Conservation (phyloP, 2,888 invertebrate genomes). For the Ennomos quercinarius region DNA sequence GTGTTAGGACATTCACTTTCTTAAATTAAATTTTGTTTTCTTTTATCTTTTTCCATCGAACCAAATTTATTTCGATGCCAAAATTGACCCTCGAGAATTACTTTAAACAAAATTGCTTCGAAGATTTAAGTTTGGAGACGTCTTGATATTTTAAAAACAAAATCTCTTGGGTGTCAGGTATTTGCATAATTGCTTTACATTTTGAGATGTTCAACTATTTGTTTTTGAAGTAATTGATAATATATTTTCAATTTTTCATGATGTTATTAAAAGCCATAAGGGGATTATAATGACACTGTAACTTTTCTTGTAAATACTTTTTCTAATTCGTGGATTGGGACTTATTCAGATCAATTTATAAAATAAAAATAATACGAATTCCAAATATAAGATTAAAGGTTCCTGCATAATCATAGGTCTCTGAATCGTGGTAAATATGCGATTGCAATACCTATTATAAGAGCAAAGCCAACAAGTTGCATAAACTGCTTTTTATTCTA, state of each 20-base stretch:
- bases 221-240: not conserved
- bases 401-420: too few relatives aligned
- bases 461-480: too few relatives aligned
- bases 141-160: slow-evolving; percentile 21
- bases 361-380: too few relatives aligned
- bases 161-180: slow-evolving; percentile 10
- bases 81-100: slow-evolving; percentile 22
- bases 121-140: slow-evolving; percentile 18
- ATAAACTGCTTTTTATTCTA: too few relatives aligned
- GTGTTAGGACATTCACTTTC: slow-evolving; percentile 31
- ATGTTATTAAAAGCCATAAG: not conserved
- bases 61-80: slow-evolving; percentile 22
- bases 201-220: slow-evolving; percentile 13
- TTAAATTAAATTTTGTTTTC: slow-evolving; percentile 35
- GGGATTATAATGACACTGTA: too few relatives aligned
- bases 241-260: not conserved
- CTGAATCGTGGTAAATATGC: too few relatives aligned
- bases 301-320: too few relatives aligned
- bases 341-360: too few relatives aligned
- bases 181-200: slow-evolving; percentile 24
- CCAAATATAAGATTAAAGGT: too few relatives aligned
- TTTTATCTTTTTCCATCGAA: slow-evolving; percentile 16
- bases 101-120: slow-evolving; percentile 20
- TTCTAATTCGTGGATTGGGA: too few relatives aligned
- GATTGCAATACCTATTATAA: too few relatives aligned